Evolutionary conservation across 2,888 invertebrate genomes (phyloP), one percentile per base, ranked within the genome.

Genomic region (Drosophila gaucha): DNA sequence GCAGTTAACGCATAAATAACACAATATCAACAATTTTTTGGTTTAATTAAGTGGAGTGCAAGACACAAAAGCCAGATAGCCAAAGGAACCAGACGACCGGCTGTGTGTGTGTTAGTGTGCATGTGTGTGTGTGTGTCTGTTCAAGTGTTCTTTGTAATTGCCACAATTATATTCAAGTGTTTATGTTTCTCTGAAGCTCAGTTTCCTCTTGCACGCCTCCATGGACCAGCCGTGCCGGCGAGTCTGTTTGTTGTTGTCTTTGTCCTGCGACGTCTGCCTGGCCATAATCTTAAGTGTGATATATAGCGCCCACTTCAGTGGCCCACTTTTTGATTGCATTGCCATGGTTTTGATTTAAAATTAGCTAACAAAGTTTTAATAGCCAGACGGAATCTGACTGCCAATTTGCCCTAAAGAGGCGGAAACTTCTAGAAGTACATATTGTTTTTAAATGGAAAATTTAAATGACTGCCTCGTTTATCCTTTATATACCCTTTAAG

Each of bases 141-240:
- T 55, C 50, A 62, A 75, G 64, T 60, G 57, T 24, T 60, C 55
- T 62, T 50, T 60, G 70, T 80, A 79, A 80, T 82, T 82, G 67
- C 71, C 63, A 62, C 74, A 82, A 80, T 80, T 82, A 80, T 65
- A 67, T 80, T 76, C 67, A 76, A 82, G 79, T 82, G 78, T 64
- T 79, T 67, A 69, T 68, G 65, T 46, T 55, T 47, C 64, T 64
- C 39, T 39, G 44, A 31, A 51, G 36, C 52, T 47, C 31, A 33
- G 36, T 24, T 41, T 54, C 65, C 20, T n/a, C 41, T 26, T 31
- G 30, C 24, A 43, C 24, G 55, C 33, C 30, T 18, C 22, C 24
- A 20, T 38, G 31, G 20, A 41, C 33, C 49, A 44, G 44, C 18
- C 28, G 6, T 65, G 9, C 54, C 38, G 20, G 46, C 49, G 44